These are phyloP conservation scores for Melanotaenia parkinsoni DNA, from an alignment of 2,797 vertebrate genomes.

Conservation along the genomic window DNA sequence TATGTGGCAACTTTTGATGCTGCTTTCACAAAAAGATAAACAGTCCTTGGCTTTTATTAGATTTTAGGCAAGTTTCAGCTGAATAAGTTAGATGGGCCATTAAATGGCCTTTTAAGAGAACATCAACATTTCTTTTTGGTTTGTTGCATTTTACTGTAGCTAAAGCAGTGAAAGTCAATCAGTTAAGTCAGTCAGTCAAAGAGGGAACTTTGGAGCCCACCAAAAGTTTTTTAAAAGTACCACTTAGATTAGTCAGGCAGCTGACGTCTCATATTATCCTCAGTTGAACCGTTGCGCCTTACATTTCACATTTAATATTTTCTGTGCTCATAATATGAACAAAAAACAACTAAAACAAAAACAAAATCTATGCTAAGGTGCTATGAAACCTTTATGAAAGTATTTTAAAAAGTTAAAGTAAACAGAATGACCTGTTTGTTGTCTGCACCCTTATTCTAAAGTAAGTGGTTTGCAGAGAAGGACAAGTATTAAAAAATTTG, in stretches of 20 bases:
- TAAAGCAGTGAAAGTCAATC: background rate
- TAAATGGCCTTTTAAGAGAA: background rate
- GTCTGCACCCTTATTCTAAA: background rate
- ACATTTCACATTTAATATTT: background rate
- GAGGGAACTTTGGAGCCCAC: background rate
- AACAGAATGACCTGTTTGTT: background rate
- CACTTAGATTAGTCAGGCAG: background rate
- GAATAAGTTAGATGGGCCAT: background rate
- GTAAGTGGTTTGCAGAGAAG: background rate
- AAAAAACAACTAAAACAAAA: background rate
- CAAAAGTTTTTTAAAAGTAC: background rate
- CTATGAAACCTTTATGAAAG: background rate
- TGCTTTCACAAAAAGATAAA: background rate
- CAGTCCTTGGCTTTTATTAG: background rate
- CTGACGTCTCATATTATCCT: background rate
- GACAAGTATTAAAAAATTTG: background rate
- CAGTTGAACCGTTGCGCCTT: background rate
- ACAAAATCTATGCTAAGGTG: background rate
- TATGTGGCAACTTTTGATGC: background rate
- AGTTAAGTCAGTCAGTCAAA: background rate
- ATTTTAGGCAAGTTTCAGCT: background rate
- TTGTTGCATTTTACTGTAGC: background rate
- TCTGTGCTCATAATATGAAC: background rate
- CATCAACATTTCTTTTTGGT: background rate
- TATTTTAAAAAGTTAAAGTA: background rate